These are phyloP conservation scores for Mixornis gularis DNA, from an alignment of 2,113 vertebrate species.

Conservation along the genomic window DNA sequence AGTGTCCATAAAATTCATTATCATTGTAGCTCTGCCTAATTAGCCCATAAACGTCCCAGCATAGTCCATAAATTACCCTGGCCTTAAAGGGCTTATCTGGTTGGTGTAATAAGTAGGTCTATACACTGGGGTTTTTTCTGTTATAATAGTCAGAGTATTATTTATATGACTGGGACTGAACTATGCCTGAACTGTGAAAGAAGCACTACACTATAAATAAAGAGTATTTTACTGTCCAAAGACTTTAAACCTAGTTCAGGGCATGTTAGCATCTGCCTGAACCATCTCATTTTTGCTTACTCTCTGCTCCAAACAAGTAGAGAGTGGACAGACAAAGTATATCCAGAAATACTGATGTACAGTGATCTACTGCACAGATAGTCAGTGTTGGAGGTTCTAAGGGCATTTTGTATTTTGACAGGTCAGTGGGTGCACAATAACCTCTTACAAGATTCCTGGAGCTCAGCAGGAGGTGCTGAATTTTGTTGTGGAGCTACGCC, in stretches of 20 bases:
- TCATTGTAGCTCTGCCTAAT: conserved; percentile 22
- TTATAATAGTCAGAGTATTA: conserved; percentile 16
- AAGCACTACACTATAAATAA: conserved; percentile 16
- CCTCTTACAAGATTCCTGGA: not conserved
- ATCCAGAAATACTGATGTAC: not conserved
- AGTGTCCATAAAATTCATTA: conserved; percentile 27
- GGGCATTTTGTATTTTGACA: not conserved
- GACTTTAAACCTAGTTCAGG: not conserved
- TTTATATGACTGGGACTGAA: conserved; percentile 46
- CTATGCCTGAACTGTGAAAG: conserved; percentile 49
- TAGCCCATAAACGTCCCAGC: conserved; percentile 1
- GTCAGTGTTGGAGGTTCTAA: not conserved
- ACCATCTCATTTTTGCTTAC: not conserved
- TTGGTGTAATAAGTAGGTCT: not conserved
- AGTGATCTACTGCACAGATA: not conserved
- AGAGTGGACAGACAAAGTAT: not conserved
- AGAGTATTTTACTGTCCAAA: conserved; percentile 1
- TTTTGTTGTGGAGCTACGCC: not conserved
- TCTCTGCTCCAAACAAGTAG: not conserved
- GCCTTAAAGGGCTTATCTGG: conserved; percentile 12
- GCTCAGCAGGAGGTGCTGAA: not conserved
- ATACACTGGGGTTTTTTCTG: not conserved
- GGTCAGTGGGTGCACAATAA: not conserved
- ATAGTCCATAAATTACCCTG: conserved; percentile 16
- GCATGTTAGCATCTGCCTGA: conserved; percentile 3